Conservation (phyloP, 2,888 invertebrate genomes). For the Polylopha cassiicola region DNA sequence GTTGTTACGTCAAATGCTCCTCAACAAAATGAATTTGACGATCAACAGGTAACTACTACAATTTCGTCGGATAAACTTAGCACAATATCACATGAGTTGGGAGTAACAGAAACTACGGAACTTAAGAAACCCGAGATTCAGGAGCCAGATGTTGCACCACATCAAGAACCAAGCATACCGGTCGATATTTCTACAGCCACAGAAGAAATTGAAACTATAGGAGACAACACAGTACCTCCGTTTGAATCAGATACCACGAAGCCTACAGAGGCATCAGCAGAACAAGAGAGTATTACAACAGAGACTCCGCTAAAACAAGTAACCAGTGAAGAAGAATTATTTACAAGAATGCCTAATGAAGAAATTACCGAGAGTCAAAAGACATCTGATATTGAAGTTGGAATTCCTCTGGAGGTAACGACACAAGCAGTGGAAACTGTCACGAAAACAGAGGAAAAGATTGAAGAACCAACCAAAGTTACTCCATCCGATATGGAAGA, state of each 20-base stretch:
- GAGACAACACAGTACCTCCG: too few species aligned
- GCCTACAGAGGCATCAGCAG: too few species aligned
- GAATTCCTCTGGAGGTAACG: conserved; percentile 9
- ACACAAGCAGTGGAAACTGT: conserved; percentile 15
- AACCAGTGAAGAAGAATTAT: conserved; percentile 2
- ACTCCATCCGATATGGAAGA: conserved; percentile 3
- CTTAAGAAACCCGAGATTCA: too few species aligned
- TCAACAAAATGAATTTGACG: too few species aligned
- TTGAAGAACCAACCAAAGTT: not conserved
- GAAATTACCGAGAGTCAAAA: conserved; percentile 12
- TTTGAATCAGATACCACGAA: too few species aligned
- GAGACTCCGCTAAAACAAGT: too few species aligned
- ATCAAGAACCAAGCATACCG: too few species aligned
- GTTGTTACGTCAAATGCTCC: conserved; percentile 6
- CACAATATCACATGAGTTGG: too few species aligned
- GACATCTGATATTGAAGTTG: conserved; percentile 5
- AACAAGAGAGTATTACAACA: too few species aligned
- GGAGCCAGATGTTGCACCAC: conserved; percentile 3
- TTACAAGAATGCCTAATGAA: conserved; percentile 7
- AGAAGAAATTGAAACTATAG: not conserved
- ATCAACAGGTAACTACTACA: too few species aligned
- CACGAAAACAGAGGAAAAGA: conserved; percentile 2
- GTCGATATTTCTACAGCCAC: not conserved
- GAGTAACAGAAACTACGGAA: too few species aligned
- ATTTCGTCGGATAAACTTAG: too few species aligned